A percentile compares a stretch with the other conserved stretches of the same genome.
Conservation (phyloP, 1,140 invertebrate genomes). For the Drosophila oshimai region DNA sequence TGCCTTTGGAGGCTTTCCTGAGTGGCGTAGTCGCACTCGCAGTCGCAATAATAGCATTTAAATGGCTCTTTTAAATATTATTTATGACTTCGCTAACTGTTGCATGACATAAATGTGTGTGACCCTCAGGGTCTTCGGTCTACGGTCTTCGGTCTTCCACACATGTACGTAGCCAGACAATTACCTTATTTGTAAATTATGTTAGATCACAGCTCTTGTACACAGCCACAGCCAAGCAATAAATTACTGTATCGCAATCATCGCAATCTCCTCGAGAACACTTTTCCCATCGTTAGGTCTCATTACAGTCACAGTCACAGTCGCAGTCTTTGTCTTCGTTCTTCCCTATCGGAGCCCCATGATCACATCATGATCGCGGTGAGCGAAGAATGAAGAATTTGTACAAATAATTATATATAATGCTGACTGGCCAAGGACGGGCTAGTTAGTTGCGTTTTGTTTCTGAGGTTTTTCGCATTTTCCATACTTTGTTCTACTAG, state of each 20-base stretch:
- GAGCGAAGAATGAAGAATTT: conserved; percentile 56
- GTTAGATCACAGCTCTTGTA: conserved; percentile 20
- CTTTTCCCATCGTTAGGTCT: conserved; percentile 57
- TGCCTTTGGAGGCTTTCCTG: too few relatives aligned
- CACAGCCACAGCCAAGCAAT: too few relatives aligned
- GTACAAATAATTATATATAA: conserved; percentile 75
- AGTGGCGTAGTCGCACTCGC: neutral
- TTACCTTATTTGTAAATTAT: conserved; percentile 34
- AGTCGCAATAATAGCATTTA: conserved; percentile 61
- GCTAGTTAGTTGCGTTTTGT: conserved; percentile 65
- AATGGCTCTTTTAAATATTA: conserved; percentile 73
- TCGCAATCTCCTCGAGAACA: conserved; percentile 33
- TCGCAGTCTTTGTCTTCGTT: too few relatives aligned
- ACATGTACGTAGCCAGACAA: conserved; percentile 14
- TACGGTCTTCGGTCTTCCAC: too few relatives aligned
- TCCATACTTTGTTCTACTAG: conserved; percentile 47
- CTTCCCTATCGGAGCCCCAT: conserved; percentile 27
- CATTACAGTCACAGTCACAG: conserved; percentile 40
- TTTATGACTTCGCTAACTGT: conserved; percentile 60
- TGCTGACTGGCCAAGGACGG: conserved; percentile 67
- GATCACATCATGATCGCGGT: conserved; percentile 24
- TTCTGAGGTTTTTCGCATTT: conserved; percentile 54
- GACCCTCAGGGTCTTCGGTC: conserved; percentile 31
- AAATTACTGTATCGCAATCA: conserved; percentile 52
- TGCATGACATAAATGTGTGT: conserved; percentile 52